phyloP scores from a whole-genome alignment of 2,888 invertebrate genomes.

The Halictus quadricinctus region DNA sequence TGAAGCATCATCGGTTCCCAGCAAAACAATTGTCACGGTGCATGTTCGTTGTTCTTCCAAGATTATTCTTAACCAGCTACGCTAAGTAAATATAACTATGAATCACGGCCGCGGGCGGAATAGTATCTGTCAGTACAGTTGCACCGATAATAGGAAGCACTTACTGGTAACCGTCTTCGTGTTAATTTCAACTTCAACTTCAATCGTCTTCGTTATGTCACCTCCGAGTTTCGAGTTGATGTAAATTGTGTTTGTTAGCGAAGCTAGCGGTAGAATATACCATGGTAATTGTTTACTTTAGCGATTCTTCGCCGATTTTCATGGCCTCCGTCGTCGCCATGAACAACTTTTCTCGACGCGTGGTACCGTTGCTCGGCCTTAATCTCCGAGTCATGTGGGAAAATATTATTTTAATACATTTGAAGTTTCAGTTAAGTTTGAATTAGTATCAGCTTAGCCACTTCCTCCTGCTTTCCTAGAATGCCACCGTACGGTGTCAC shows the following conservation, averaged over 20 bases:
- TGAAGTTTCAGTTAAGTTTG: background rate
- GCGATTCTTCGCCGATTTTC: background rate
- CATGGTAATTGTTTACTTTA: background rate
- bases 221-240: background rate
- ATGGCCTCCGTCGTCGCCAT: background rate
- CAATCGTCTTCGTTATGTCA: conserved; percentile 25
- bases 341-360: background rate
- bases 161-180: conserved; percentile 18
- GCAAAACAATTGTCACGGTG: conserved; percentile 4
- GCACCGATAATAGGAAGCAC: conserved; percentile 18
- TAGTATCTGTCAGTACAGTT: conserved; percentile 1
- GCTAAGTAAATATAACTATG: conserved; percentile 42
- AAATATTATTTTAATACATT: background rate
- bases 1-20: conserved; percentile 13
- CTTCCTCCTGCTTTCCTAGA: too few species aligned
- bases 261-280: background rate
- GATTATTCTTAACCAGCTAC: conserved; percentile 33
- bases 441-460: background rate
- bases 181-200: conserved; percentile 30
- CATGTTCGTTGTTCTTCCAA: conserved; percentile 37
- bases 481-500: too few species aligned
- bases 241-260: background rate
- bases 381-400: background rate
- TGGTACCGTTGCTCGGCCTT: too few species aligned
- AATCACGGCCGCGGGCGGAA: conserved; percentile 26